Evolutionary conservation across 2,113 vertebrate species (phyloP), one percentile per base, ranked within the genome.

Genomic region (Taurulus bubalis): DNA sequence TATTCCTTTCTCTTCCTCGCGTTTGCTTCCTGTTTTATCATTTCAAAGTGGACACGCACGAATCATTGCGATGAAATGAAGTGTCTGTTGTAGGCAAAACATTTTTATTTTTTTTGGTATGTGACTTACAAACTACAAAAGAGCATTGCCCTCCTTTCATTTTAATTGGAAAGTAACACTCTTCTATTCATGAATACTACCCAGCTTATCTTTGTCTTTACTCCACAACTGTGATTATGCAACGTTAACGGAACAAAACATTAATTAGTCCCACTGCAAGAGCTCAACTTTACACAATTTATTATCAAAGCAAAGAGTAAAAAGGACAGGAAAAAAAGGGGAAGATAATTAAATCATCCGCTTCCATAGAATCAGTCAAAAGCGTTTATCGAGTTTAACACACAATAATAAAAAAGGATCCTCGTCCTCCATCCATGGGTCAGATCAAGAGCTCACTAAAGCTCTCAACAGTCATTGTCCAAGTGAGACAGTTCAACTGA

Each of bases 191-290:
- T 60, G 74, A 75, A 68, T 28, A 58, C 77, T 40, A 38, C 15
- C 8, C 15, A 26, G 34, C 51, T 81, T 66, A 30, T 75, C 32
- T 58, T 66, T 49, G 16, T 38, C 28, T 45, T 32, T 0, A 22
- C 24, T 77, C 47, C 34, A 36, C 32, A 64, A 62, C 40, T 45
- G 71, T 68, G 71, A 76, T 77, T 45, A 66, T 18, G 58, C 55
- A 75, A 45, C 38, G 56, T 75, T 45, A 75, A 73, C 20, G 30
- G 65, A 78, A 20, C 20, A 51, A 69, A 71, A 14, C 22, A 63
- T 58, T 56, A 77, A 88, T 88, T 77, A 79, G 65, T 65, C 34
- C 32, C 30, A 49, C 40, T 62, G 47, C 34, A 42, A 71, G 47
- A 75, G 62, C 84, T 77, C 47, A 63, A 55, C 40, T 70, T 75